Conservation (phyloP, 2,888 invertebrate genomes). For the Agonopterix arenella region DNA sequence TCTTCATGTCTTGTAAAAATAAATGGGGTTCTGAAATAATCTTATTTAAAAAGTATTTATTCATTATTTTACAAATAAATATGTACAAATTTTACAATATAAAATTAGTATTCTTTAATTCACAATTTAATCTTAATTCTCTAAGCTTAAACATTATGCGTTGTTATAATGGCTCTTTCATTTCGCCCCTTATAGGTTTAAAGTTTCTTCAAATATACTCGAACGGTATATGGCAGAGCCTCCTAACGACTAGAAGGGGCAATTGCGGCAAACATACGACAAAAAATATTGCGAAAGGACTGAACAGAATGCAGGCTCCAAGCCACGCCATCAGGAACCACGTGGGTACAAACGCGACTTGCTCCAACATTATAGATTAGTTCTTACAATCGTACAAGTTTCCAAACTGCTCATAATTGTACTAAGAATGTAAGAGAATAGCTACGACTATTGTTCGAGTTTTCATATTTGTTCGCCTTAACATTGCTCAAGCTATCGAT, state of each 20-base stretch:
- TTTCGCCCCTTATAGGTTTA: not conserved
- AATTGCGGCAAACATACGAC: constrained; percentile 82
- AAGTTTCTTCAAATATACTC: constrained; percentile 73
- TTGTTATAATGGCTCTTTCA: not conserved
- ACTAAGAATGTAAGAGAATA: constrained; percentile 21
- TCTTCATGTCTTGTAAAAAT: too few relatives aligned
- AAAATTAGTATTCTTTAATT: not conserved
- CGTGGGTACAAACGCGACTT: constrained; percentile 62
- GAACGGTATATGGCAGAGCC: constrained; percentile 81
- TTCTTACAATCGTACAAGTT: constrained; percentile 19
- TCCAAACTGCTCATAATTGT: constrained; percentile 38
- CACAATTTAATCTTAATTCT: not conserved
- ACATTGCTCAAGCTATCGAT: constrained; percentile 33
- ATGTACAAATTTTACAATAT: constrained; percentile 4
- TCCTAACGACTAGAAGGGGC: constrained; percentile 80
- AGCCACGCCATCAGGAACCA: constrained; percentile 81
- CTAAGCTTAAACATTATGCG: not conserved
- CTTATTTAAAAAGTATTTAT: constrained; percentile 4
- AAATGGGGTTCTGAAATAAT: too few relatives aligned
- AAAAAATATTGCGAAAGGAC: constrained; percentile 81
- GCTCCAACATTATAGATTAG: constrained; percentile 56
- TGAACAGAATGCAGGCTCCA: constrained; percentile 79
- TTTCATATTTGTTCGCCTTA: constrained; percentile 17
- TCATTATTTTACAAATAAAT: constrained; percentile 8
- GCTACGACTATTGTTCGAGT: constrained; percentile 25